Evolutionary conservation across 1,140 invertebrate genomes (phyloP).

Genomic region (Lordiphosa stackelbergi): DNA sequence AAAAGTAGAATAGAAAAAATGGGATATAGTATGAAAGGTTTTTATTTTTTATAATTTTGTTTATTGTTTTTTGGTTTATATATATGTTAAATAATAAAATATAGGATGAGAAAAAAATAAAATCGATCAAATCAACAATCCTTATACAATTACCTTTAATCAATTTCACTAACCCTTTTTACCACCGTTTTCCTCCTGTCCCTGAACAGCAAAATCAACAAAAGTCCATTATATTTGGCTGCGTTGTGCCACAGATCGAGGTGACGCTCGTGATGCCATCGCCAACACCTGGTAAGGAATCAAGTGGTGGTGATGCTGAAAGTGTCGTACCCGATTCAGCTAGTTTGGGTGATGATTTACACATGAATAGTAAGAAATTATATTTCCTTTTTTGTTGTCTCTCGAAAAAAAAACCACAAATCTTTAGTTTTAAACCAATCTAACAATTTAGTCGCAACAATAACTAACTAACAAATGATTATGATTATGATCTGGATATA

Average conservation of each 20-base stretch:
- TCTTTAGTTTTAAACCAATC: conserved; percentile 56
- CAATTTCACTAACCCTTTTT: not conserved
- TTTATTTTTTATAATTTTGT: too few species aligned
- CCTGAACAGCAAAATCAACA: conserved; percentile 66
- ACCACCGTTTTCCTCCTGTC: not conserved
- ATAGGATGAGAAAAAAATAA: too few species aligned
- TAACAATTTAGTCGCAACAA: conserved; percentile 18
- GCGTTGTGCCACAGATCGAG: conserved; percentile 90
- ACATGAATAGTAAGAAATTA: conserved; percentile 77
- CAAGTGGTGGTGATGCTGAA: conserved; percentile 87
- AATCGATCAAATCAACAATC: too few species aligned
- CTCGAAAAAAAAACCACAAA: conserved; percentile 3
- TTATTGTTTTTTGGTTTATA: too few species aligned
- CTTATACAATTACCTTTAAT: too few species aligned
- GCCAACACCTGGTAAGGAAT: conserved; percentile 87
- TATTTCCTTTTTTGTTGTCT: conserved; percentile 68
- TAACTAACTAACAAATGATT: conserved; percentile 27
- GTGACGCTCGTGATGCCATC: conserved; percentile 92
- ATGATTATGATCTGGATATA: conserved; percentile 4
- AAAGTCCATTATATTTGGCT: conserved; percentile 85
- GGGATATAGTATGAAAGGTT: too few species aligned
- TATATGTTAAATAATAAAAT: too few species aligned
- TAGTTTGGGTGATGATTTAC: conserved; percentile 86
- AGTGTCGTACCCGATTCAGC: conserved; percentile 89
- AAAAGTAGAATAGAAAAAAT: too few species aligned